Evolutionary conservation across 35 echinoderm and acorn worm genomes (phyloP).

Genomic region (Stichopus chloronotus): DNA sequence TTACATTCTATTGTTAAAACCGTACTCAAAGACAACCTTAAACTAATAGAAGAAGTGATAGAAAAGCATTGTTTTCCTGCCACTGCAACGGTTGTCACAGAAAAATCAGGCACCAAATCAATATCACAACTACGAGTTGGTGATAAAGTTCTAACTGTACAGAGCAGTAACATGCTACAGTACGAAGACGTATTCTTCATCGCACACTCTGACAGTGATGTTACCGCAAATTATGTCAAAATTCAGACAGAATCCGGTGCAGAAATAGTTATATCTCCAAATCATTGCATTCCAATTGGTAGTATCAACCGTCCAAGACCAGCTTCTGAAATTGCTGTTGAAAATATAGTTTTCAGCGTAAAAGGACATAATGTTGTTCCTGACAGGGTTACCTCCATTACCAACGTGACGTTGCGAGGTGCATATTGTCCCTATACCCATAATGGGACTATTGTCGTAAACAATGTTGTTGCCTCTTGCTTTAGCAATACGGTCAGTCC

Average conservation of each 20-base stretch:
- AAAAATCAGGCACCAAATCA: not conserved
- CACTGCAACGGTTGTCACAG: not conserved
- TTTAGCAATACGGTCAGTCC: not conserved
- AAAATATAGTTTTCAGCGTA: not conserved
- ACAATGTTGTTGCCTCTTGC: not conserved
- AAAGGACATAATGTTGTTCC: not conserved
- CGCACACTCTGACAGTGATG: not conserved
- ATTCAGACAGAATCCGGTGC: not conserved
- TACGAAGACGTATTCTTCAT: slow-evolving; percentile 1
- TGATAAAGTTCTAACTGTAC: slow-evolving; percentile 9
- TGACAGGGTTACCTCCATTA: not conserved
- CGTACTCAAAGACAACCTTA: not conserved
- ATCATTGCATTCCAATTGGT: not conserved
- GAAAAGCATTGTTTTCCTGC: not conserved
- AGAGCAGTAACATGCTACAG: not conserved
- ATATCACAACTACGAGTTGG: not conserved
- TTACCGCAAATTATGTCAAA: not conserved
- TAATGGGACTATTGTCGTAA: slow-evolving; percentile 3
- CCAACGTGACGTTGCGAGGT: not conserved
- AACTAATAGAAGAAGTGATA: not conserved
- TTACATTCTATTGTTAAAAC: not conserved
- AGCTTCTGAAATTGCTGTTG: not conserved
- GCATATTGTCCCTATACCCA: slow-evolving; percentile 15
- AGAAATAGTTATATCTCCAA: not conserved
- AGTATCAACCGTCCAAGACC: not conserved